Evolutionary conservation across 1,140 invertebrate genomes (phyloP), one percentile per base, ranked within the genome.

Genomic region (Pseudomyrmex flavicornis): DNA sequence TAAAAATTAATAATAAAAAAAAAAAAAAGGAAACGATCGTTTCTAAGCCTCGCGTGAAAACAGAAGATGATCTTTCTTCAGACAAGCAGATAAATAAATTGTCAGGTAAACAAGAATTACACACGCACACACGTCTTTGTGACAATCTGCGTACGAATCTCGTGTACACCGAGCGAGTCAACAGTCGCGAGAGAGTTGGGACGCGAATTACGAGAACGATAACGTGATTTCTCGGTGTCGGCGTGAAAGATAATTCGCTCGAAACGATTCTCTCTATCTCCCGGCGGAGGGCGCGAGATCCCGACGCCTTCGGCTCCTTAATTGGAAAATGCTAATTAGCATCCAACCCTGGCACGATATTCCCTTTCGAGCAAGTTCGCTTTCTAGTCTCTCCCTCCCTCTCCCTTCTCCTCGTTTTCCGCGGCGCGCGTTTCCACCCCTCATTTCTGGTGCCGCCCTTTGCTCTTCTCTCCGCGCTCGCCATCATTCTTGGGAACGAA

Each of bases 281-380:
- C 72, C 73, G 86, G 54, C 75, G 83, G 75, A 80, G 65, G 50
- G 56, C 82, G 75, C 82, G 73, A 72, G 65, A 85, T 76, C 66
- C 82, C 66, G 66, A 56, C 86, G 83, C 77, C 85, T 88, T 88
- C 83, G 82, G 66, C 80, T 84, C 84, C 84, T 88, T 89, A 89
- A 89, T 89, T 89, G 88, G 88, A 89, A 89, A 89, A 89, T 89
- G 88, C 88, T 89, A 89, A 89, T 89, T 89, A 89, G 85, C 88
- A 88, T 89, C 87, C 88, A 89, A 76, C 87, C 72, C 86, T 72
- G 82, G 56, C 56, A 86, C 83, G 86, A 88, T 88, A 88, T 88
- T 88, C 87, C 83, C 87, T 87, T 88, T 85, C 73, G 84, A 82
- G 72, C 86, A 46, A 66, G 85, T 87, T 58, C 35, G 66, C 83